phyloP scores from a whole-genome alignment of 2,888 invertebrate species.

The Harpalus rubripes region DNA sequence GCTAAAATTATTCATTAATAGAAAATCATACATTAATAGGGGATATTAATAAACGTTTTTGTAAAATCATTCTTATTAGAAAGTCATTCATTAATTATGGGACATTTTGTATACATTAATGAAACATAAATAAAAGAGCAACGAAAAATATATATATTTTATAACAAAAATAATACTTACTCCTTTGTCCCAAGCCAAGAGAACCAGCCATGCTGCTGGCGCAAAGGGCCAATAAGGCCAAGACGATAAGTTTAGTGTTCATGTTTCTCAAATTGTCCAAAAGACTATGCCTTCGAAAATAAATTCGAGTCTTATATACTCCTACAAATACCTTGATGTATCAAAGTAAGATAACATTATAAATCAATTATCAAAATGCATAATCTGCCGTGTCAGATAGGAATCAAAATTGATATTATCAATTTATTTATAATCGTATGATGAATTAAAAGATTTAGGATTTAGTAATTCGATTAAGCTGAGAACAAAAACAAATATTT shows the following conservation, averaged over 20 bases:
- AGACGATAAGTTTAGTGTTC: slow-evolving; percentile 17
- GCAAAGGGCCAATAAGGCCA: slow-evolving; percentile 5
- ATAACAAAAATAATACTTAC: slow-evolving; percentile 20
- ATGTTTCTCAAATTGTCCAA: slow-evolving; percentile 24
- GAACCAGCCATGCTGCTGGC: neutral
- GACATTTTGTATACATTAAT: no score
- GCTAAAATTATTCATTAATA: no score
- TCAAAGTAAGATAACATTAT: slow-evolving; percentile 7
- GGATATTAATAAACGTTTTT: no score
- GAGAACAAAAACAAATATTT: no score
- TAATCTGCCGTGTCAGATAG: no score
- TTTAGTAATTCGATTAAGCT: no score
- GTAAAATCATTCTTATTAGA: no score
- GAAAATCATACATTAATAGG: no score
- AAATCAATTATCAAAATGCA: neutral
- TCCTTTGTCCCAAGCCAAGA: neutral
- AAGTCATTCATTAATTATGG: no score
- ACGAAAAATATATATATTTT: neutral
- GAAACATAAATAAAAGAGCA: neutral
- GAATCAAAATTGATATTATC: neutral
- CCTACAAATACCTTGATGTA: slow-evolving; percentile 12
- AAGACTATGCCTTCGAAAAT: neutral
- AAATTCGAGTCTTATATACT: slow-evolving; percentile 16
- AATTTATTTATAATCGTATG: neutral
- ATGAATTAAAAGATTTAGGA: neutral